These are phyloP conservation scores for Cremastobaeus sp. DNA, from an alignment of 2,888 invertebrate species.

Conservation along the genomic window DNA sequence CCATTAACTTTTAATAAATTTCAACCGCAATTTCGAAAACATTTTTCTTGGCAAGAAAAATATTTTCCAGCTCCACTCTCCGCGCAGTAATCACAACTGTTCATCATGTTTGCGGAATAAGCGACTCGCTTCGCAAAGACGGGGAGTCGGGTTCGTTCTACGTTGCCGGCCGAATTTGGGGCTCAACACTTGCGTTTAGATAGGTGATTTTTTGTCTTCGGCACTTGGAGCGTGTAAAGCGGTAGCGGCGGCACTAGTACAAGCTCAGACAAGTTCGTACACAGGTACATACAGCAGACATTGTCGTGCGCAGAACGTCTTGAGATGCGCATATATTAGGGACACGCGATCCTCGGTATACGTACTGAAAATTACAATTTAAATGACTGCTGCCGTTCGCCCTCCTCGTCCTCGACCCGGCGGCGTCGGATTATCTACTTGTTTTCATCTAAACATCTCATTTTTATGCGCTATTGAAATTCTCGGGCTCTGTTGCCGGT, in stretches of 20 bases:
- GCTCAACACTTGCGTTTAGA: constrained; percentile 23
- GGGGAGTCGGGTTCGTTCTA: background rate
- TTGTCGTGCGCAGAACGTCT: constrained; percentile 72
- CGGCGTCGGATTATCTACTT: constrained; percentile 70
- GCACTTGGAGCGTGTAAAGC: constrained; percentile 55
- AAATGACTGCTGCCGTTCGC: constrained; percentile 68
- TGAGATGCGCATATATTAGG: constrained; percentile 76
- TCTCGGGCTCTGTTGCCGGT: constrained; percentile 64
- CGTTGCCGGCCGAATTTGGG: constrained; percentile 8
- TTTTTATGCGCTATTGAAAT: constrained; percentile 77
- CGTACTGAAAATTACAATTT: constrained; percentile 76
- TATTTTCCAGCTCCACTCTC: too few species aligned
- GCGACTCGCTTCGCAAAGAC: background rate
- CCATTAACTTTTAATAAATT: too few species aligned
- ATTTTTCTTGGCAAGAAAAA: too few species aligned
- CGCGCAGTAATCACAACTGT: too few species aligned
- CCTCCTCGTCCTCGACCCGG: constrained; percentile 64
- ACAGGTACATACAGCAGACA: constrained; percentile 59
- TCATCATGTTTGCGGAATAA: too few species aligned
- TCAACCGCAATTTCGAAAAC: too few species aligned
- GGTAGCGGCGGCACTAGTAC: constrained; percentile 45
- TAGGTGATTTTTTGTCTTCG: constrained; percentile 38
- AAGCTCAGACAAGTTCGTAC: constrained; percentile 54
- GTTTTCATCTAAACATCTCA: constrained; percentile 77
- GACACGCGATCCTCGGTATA: constrained; percentile 73